Evolutionary conservation across 1,140 invertebrate species (phyloP), one percentile per base, ranked within the genome.

Genomic region (Pseudomyrmex cubaensis): DNA sequence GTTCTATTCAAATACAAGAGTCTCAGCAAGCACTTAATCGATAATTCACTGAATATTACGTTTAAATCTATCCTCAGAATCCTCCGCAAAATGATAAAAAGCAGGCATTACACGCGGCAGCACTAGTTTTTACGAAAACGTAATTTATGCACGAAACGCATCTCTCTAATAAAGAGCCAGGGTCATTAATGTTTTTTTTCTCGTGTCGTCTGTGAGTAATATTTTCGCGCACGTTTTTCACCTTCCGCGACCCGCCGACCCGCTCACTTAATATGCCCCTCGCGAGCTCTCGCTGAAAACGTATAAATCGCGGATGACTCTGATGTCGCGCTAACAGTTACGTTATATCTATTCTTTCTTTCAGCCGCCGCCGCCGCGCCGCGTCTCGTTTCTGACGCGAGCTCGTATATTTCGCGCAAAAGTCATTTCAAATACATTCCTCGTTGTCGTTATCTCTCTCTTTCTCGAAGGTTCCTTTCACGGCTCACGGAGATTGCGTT

Each of bases 131-230:
- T 83, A 61, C 73, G 86, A 72, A 78, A 74, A 66, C 66, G 76
- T 86, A 86, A 87, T 89, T 90, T 85, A 90, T 82, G 85, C 80
- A 82, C 80, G 61, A 85, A 87, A 89, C 75, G 80, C 76, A 85
- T 84, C 80, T 73, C 82, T 57, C 76, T 78, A 89, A 84, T 89
- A 89, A 87, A 85, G 85, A 85, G 70, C 48, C 75, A 59, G 66
- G 66, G 75, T 88, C 87, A 76, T 88, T 88, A 87, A 82, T 88
- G 74, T 64, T 73, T 77, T 20, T 72, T 44, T 13, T 44, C 59
- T 72, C 25, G 61, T 66, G 61, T 54, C 57, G 17, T 46, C 25
- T 7, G 25, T 22, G 56, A 54, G 52, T 78, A 84, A 84, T 80
- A 86, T 87, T 80, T 86, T 87, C 74, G 59, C 70, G 50, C 62